Percentiles rank a stretch among this genome's conserved stretches.
Conservation (phyloP, 2,113 vertebrate species). For the Campylomormyrus tamandua region DNA sequence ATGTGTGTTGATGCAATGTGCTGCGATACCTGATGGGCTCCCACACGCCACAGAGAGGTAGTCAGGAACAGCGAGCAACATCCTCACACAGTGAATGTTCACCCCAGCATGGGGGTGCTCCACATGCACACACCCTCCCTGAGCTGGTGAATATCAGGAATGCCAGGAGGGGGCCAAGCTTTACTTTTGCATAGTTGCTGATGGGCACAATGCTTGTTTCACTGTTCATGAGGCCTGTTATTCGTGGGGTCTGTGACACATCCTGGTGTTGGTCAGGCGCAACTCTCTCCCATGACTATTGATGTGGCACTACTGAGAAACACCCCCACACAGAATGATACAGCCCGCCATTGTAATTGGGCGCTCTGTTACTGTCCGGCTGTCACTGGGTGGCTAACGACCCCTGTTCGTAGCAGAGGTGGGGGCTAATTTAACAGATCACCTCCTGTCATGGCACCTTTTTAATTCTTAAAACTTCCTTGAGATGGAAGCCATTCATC, state of each 20-base stretch:
- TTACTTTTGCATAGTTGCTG: not conserved
- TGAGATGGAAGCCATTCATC: slow-evolving; percentile 34
- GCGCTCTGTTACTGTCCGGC: not conserved
- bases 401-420: not conserved
- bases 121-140: not conserved
- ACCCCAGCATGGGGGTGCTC: not conserved
- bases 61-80: not conserved
- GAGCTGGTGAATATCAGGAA: not conserved
- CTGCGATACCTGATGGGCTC: not conserved
- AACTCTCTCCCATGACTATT: slow-evolving; percentile 7
- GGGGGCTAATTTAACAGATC: not conserved
- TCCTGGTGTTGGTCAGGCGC: slow-evolving; percentile 26
- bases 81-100: not conserved
- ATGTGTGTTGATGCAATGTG: not conserved
- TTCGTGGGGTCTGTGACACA: slow-evolving; percentile 19
- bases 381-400: not conserved
- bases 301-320: not conserved
- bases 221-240: not conserved
- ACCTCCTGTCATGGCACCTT: slow-evolving; percentile 32
- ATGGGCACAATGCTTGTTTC: not conserved
- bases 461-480: slow-evolving; percentile 45
- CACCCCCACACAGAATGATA: not conserved
- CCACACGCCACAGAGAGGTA: not conserved
- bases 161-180: not conserved
- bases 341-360: not conserved